Evolutionary conservation across 1,140 invertebrate genomes (phyloP), one percentile per base, ranked within the genome.

Genomic region (Drosophila cardini): DNA sequence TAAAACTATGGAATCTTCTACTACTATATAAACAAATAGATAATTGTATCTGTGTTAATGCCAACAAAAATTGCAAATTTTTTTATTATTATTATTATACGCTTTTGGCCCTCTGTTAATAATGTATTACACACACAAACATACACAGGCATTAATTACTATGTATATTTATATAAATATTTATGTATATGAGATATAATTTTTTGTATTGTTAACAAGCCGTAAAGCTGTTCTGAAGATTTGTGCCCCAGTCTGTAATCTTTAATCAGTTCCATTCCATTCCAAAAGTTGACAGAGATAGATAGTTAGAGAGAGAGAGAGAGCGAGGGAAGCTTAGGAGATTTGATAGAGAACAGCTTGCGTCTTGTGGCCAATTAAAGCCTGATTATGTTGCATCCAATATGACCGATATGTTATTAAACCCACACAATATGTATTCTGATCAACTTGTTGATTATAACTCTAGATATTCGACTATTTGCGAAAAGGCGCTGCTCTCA

Each of bases 391-490:
- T 76, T 84, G 67, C 58, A 69, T 55, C 42, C 79, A 68, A 76
- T 68, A 67, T 80, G 69, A 45, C n/a, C 72, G 72, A 75, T 75
- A 75, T 75, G 68, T 75, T 75, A 71, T 40, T 70, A 55, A 26
- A 70, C 64, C 32, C 48, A 52, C 43, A 65, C 6, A 57, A 60
- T 74, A 69, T 55, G 26, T 32, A 30, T 58, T 69, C 55, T 63
- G 57, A 61, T 70, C 60, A 50, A 71, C 32, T 67, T 69, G 63
- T 67, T 76, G 55, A 72, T 84, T 80, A 91, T 57, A 90, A 76
- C 72, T 91, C 90, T 72, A 90, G 74, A 69, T 91, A 91, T 71
- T 91, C 87, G 36, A 86, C 76, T 75, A 77, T 76, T 70, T 83
- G 76, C 4, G 91, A 92, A 69, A 79, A 92, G 7, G 79, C 60